Conservation (phyloP, 2,113 vertebrate genomes). For the Origma solitaria region DNA sequence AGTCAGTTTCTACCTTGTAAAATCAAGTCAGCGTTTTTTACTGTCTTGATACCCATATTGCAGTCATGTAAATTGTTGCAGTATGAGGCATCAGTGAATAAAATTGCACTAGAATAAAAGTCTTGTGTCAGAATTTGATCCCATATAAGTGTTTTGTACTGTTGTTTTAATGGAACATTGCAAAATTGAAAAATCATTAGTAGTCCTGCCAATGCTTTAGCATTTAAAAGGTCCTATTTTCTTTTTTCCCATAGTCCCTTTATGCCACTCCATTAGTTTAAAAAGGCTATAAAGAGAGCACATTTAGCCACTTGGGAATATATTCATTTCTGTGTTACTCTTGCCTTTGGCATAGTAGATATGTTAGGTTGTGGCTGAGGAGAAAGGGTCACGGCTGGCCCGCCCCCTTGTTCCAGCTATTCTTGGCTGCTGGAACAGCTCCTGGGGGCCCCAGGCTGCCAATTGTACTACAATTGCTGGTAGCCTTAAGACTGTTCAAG, state of each 20-base stretch:
- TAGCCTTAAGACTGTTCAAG: constrained; percentile 52
- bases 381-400: constrained; percentile 29
- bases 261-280: constrained; percentile 47
- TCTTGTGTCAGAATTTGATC: constrained; percentile 16
- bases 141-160: background rate
- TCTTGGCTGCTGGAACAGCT: constrained; percentile 57
- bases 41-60: background rate
- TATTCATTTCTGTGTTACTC: constrained; percentile 26
- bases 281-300: constrained; percentile 36
- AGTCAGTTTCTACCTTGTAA: too few species aligned
- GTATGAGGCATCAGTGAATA: constrained; percentile 18
- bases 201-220: constrained; percentile 17
- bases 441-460: constrained; percentile 45
- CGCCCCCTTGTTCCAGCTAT: constrained; percentile 3
- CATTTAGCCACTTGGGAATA: constrained; percentile 18
- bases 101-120: background rate
- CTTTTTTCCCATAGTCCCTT: constrained; percentile 15
- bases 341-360: constrained; percentile 35
- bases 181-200: constrained; percentile 49
- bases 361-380: constrained; percentile 35
- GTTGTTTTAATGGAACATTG: constrained; percentile 24
- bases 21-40: constrained; percentile 12
- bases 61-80: background rate
- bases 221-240: constrained; percentile 41
- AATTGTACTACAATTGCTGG: constrained; percentile 27